phyloP scores from a whole-genome alignment of 2,888 invertebrate genomes.

The Cybosia mesomella region DNA sequence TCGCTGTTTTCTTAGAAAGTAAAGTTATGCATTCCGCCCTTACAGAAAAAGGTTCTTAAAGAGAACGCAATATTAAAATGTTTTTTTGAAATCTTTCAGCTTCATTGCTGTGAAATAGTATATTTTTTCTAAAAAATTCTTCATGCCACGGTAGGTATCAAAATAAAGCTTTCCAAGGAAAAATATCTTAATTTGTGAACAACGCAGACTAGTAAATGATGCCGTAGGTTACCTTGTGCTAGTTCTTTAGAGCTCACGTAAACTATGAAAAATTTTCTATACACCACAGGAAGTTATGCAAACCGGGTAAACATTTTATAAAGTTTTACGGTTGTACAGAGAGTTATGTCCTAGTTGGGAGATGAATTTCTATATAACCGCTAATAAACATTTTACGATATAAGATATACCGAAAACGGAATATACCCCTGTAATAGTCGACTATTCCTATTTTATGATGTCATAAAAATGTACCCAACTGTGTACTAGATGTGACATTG shows the following conservation, averaged over 20 bases:
- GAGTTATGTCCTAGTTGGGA: constrained; percentile 21
- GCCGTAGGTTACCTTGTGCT: constrained; percentile 35
- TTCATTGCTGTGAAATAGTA: neutral
- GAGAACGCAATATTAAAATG: too few relatives aligned
- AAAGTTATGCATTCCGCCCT: too few relatives aligned
- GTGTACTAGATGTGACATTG: constrained; percentile 7
- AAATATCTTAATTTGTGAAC: neutral
- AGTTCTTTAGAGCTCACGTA: constrained; percentile 40
- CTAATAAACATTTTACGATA: constrained; percentile 41
- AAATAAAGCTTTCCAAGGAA: neutral
- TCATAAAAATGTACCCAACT: constrained; percentile 30
- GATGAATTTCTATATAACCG: constrained; percentile 27
- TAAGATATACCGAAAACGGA: constrained; percentile 18
- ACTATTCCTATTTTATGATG: constrained; percentile 31
- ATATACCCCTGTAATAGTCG: constrained; percentile 21
- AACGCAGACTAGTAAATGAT: neutral
- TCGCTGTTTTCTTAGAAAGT: too few relatives aligned
- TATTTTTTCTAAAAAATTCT: neutral
- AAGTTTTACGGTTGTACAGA: constrained; percentile 11
- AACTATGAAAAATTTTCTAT: constrained; percentile 38
- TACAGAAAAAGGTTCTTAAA: too few relatives aligned
- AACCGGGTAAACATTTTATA: constrained; percentile 18
- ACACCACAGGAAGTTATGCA: constrained; percentile 14
- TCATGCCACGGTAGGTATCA: neutral
- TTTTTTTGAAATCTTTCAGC: neutral